Percentiles rank a stretch among this genome's conserved stretches.
phyloP scores from a whole-genome alignment of 2,113 vertebrate genomes.

The Mormoops blainvillei region DNA sequence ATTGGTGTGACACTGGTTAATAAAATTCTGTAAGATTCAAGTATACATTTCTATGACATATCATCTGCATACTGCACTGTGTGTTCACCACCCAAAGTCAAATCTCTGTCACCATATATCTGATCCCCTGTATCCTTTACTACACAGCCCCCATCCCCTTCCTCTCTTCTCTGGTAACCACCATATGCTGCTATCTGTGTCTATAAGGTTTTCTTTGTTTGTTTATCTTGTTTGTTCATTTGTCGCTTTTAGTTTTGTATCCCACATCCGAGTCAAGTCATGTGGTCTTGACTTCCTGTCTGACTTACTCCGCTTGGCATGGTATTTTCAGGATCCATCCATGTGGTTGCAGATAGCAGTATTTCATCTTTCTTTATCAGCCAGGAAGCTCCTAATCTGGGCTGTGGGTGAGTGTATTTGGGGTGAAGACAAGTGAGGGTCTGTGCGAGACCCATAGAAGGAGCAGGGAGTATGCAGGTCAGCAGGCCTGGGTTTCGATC shows the following conservation, averaged over 20 bases:
- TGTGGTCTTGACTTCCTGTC: background rate
- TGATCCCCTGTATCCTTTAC: background rate
- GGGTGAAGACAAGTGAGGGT: background rate
- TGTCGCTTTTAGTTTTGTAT: background rate
- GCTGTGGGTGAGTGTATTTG: background rate
- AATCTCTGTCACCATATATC: background rate
- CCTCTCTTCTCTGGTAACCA: background rate
- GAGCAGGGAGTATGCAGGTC: background rate
- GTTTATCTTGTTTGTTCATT: background rate
- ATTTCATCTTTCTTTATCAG: background rate
- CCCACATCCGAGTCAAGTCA: background rate
- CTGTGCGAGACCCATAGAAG: background rate
- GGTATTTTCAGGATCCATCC: background rate
- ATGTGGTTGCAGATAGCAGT: background rate
- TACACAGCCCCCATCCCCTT: background rate
- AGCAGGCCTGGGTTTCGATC: background rate
- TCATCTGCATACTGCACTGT: background rate
- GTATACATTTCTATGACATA: background rate
- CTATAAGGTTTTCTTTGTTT: background rate
- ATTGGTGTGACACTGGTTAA: background rate
- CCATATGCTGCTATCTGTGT: background rate
- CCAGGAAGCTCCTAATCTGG: background rate
- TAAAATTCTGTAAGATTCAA: background rate
- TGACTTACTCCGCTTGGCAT: background rate
- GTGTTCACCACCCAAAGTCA: background rate